phyloP scores from a whole-genome alignment of 2,113 vertebrate genomes.

The Psittacula cyanocephala region DNA sequence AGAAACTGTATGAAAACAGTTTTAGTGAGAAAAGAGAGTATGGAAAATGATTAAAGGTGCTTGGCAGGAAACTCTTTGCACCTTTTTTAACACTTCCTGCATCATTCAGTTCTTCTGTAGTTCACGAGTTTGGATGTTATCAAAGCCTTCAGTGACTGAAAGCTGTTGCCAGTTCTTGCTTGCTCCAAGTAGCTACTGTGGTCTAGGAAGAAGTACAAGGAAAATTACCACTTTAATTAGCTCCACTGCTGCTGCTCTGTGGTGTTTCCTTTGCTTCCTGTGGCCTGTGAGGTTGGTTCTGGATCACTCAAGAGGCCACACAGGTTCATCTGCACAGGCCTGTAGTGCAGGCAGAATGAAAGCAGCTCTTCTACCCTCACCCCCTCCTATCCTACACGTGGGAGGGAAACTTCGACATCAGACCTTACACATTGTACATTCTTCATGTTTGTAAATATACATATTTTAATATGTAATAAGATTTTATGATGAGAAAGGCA shows the following conservation, averaged over 20 bases:
- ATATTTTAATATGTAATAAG: neutral
- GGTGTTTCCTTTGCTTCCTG: neutral
- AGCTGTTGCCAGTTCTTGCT: neutral
- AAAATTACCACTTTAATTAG: neutral
- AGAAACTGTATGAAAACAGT: neutral
- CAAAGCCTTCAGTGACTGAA: neutral
- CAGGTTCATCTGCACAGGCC: too few species aligned
- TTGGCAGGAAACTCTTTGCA: conserved; percentile 17
- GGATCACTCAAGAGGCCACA: neutral
- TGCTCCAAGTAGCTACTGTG: neutral
- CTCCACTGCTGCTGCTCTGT: neutral
- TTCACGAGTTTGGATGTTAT: neutral
- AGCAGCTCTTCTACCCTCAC: neutral
- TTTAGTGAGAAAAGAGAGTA: neutral
- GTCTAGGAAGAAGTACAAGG: neutral
- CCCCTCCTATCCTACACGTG: neutral
- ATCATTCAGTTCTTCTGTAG: neutral
- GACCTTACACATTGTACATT: fast-evolving
- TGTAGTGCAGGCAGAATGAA: neutral
- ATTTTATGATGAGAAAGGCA: neutral
- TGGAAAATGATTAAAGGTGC: neutral
- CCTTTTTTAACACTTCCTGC: conserved; percentile 12
- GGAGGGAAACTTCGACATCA: neutral
- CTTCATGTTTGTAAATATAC: neutral
- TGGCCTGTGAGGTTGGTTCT: neutral